These are phyloP conservation scores for Microtus oregoni DNA, from an alignment of 2,113 vertebrate genomes.

Conservation along the genomic window DNA sequence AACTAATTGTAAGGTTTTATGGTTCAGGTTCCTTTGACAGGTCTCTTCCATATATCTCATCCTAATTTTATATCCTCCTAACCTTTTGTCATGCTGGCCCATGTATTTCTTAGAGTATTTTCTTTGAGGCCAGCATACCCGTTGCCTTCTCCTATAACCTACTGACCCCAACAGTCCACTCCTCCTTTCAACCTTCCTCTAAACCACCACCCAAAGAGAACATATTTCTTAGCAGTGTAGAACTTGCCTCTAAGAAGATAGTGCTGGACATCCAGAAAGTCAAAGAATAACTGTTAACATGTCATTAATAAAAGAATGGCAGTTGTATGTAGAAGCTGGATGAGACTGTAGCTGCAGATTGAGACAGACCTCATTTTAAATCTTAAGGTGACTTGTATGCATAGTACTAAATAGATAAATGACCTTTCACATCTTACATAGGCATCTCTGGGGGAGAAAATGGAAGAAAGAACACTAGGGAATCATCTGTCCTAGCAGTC, in stretches of 20 bases:
- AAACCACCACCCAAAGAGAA: neutral
- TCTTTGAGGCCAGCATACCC: neutral
- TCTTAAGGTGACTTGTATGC: neutral
- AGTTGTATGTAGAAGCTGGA: neutral
- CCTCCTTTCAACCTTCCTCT: neutral
- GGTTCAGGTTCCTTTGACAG: neutral
- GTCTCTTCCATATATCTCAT: neutral
- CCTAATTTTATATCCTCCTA: slow-evolving; percentile 6
- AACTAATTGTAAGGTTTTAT: neutral
- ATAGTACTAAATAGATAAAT: neutral
- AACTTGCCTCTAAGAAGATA: neutral
- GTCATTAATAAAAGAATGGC: neutral
- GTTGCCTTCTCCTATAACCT: neutral
- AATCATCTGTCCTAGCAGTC: neutral
- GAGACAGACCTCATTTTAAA: slow-evolving; percentile 17
- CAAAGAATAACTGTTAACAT: neutral
- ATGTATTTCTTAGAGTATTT: neutral
- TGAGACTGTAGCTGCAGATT: neutral
- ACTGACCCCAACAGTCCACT: neutral
- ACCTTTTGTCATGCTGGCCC: neutral
- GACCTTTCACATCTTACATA: neutral
- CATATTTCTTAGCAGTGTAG: neutral
- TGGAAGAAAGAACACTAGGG: neutral
- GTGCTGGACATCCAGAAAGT: neutral
- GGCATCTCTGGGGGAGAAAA: neutral